A percentile compares a stretch with the other conserved stretches of the same genome.
Evolutionary conservation across 2,113 vertebrate species (phyloP).

Genomic region (Felis chaus): DNA sequence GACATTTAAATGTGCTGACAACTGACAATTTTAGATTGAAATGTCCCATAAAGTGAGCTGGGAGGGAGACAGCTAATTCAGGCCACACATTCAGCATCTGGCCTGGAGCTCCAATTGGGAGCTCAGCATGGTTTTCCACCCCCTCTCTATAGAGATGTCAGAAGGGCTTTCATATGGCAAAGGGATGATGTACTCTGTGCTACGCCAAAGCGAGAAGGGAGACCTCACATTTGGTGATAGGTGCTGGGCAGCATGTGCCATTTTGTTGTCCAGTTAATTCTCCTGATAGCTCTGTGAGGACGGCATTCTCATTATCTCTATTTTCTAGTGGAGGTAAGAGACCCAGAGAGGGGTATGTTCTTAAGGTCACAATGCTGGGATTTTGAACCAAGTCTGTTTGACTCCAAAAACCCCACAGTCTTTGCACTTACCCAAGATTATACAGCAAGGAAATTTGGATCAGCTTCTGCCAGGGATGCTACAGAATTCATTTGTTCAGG

Average conservation of each 20-base stretch:
- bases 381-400: not conserved
- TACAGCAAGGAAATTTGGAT: not conserved
- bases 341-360: not conserved
- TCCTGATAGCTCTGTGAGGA: not conserved
- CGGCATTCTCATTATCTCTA: not conserved
- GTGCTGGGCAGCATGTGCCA: not conserved
- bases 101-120: not conserved
- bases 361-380: not conserved
- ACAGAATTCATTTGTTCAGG: not conserved
- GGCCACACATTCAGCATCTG: not conserved
- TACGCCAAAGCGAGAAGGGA: not conserved
- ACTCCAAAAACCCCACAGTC: not conserved
- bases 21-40: slow-evolving; percentile 38
- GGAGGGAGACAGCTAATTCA: not conserved
- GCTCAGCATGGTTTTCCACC: not conserved
- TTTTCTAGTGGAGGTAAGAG: not conserved
- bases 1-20: slow-evolving; percentile 60
- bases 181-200: not conserved
- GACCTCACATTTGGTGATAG: no score
- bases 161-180: not conserved
- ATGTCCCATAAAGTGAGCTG: not conserved
- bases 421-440: slow-evolving; percentile 15
- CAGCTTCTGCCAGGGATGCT: not conserved
- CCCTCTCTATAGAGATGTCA: not conserved
- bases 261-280: not conserved